A percentile compares a stretch with the other conserved stretches of the same genome.
Evolutionary conservation across 2,113 vertebrate species (phyloP).

Genomic region (Hydrolagus affinis): DNA sequence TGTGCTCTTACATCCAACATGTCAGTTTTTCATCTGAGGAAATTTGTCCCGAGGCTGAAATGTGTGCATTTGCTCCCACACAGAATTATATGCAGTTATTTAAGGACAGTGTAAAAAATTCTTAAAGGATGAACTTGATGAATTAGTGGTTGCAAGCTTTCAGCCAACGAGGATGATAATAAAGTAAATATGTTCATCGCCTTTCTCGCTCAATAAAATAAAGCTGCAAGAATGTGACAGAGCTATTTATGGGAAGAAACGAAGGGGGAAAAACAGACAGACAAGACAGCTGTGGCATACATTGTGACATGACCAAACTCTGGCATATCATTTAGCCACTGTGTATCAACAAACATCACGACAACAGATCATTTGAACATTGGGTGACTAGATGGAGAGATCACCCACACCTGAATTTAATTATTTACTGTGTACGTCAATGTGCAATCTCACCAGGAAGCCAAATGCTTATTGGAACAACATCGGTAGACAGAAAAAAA

Average conservation of each 20-base stretch:
- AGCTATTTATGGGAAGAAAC: background rate
- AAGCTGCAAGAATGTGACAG: background rate
- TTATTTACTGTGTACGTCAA: no score
- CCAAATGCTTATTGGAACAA: no score
- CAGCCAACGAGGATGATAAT: background rate
- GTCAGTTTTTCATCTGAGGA: background rate
- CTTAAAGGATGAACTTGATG: background rate
- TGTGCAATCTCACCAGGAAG: no score
- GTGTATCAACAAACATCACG: background rate
- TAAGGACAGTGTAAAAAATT: background rate
- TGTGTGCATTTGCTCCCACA: background rate
- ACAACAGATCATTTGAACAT: slow-evolving; percentile 9
- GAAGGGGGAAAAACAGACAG: no score
- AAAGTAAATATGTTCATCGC: background rate
- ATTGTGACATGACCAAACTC: background rate
- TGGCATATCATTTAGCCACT: background rate
- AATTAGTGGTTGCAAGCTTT: background rate
- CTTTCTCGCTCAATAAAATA: background rate
- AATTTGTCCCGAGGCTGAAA: background rate
- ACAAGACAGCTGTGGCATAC: background rate
- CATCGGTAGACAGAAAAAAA: no score
- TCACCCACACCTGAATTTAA: no score
- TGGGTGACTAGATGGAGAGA: background rate
- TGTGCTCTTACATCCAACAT: background rate
- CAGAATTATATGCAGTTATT: background rate